phyloP scores from a whole-genome alignment of 2,797 vertebrate species.

The Eulemur coronatus region DNA sequence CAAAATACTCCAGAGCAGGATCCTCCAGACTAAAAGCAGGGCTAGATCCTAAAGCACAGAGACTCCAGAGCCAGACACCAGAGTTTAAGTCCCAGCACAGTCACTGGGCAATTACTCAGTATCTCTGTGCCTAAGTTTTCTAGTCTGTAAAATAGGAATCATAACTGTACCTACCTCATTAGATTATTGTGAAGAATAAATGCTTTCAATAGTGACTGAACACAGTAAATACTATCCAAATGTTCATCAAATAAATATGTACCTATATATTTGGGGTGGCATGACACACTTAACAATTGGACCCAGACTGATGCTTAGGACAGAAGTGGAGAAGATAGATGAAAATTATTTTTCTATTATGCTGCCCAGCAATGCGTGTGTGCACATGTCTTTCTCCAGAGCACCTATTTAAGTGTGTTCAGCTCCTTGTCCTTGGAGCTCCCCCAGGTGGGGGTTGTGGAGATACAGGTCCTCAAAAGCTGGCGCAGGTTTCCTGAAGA shows the following conservation, averaged over 20 bases:
- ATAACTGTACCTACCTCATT: neutral
- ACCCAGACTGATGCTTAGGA: neutral
- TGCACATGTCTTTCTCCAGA: neutral
- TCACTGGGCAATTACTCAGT: neutral
- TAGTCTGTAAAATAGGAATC: neutral
- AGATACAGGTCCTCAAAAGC: neutral
- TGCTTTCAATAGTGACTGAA: neutral
- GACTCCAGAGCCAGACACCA: neutral
- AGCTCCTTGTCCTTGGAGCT: conserved; percentile 51
- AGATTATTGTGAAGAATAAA: neutral
- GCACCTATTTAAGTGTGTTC: neutral
- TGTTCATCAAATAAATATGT: neutral
- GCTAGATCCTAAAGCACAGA: neutral
- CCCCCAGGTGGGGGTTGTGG: conserved; percentile 52
- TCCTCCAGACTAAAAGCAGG: neutral
- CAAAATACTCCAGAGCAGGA: neutral
- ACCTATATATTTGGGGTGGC: neutral
- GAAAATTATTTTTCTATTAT: neutral
- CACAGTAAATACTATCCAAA: neutral
- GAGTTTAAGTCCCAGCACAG: neutral
- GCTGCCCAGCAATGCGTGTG: neutral
- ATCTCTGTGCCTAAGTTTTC: neutral
- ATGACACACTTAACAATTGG: neutral
- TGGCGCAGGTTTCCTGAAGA: neutral
- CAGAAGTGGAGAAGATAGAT: neutral